Percentiles rank a stretch among this genome's conserved stretches.
These are phyloP conservation scores for Psilopsiagon aurifrons DNA, from an alignment of 2,113 vertebrate species.

Conservation along the genomic window DNA sequence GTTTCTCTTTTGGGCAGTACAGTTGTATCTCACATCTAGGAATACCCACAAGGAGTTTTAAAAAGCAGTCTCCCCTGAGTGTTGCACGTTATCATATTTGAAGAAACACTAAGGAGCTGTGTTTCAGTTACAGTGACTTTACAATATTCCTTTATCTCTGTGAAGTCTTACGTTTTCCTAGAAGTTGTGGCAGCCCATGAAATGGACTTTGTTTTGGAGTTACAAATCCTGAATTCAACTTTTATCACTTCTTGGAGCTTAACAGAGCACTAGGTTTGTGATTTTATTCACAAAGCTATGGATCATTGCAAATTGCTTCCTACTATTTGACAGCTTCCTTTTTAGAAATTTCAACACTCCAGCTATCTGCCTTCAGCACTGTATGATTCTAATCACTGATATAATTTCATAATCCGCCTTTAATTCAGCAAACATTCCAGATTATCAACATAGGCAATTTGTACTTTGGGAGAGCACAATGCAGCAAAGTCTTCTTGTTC, in stretches of 20 bases:
- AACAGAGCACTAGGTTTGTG: not conserved
- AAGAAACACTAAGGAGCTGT: not conserved
- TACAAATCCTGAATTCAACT: slow-evolving; percentile 34
- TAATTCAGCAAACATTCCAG: slow-evolving; percentile 57
- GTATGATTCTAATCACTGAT: slow-evolving; percentile 49
- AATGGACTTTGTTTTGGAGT: slow-evolving; percentile 26
- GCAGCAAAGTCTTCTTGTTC: not conserved
- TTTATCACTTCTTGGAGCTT: slow-evolving; percentile 39
- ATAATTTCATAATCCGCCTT: slow-evolving; percentile 41
- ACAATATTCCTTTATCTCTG: not conserved
- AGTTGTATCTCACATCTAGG: not conserved
- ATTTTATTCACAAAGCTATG: slow-evolving; percentile 52
- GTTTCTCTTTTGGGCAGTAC: not conserved
- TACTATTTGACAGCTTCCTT: slow-evolving; percentile 60
- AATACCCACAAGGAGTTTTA: not conserved
- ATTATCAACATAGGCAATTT: slow-evolving; percentile 1
- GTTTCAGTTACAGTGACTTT: not conserved
- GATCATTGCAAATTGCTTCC: slow-evolving; percentile 60
- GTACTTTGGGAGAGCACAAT: not conserved
- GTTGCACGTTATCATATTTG: not conserved
- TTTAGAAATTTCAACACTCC: slow-evolving; percentile 56
- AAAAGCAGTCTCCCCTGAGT: not conserved
- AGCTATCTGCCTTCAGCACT: slow-evolving; percentile 51
- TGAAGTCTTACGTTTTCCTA: not conserved
- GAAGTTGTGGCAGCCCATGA: not conserved